These are phyloP conservation scores for Leucoraja erinaceus DNA, from an alignment of 2,113 vertebrate species.

Conservation along the genomic window DNA sequence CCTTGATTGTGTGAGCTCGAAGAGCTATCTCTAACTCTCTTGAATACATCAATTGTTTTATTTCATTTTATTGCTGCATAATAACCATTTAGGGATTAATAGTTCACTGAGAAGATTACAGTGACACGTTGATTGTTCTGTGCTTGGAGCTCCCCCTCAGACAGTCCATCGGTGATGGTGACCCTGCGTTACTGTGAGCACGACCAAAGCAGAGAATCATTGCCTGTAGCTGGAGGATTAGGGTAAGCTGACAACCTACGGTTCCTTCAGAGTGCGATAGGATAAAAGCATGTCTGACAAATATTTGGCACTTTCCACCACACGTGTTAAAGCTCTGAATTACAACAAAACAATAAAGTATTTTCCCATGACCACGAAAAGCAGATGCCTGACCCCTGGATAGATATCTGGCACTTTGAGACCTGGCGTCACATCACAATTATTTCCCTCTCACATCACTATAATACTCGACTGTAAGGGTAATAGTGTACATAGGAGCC, in stretches of 20 bases:
- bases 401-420: not conserved
- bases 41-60: no score
- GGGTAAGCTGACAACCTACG: not conserved
- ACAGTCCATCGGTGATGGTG: not conserved
- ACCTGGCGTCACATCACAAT: not conserved
- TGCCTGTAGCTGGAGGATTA: slow-evolving; percentile 21
- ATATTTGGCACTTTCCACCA: not conserved
- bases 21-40: no score
- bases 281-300: not conserved
- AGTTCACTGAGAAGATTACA: not conserved
- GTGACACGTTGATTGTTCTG: not conserved
- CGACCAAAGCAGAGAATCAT: not conserved
- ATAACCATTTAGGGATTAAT: slow-evolving; percentile 4
- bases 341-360: not conserved
- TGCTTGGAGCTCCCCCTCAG: not conserved
- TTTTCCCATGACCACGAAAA: not conserved
- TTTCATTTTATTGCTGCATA: not conserved
- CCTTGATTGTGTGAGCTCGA: no score
- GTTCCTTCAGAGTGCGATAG: not conserved
- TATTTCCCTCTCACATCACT: not conserved
- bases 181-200: not conserved
- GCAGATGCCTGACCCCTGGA: not conserved
- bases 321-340: not conserved
- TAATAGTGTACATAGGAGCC: not conserved
- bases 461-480: not conserved